Evolutionary conservation across 2,113 vertebrate genomes (phyloP).

Genomic region (Propithecus coquereli): DNA sequence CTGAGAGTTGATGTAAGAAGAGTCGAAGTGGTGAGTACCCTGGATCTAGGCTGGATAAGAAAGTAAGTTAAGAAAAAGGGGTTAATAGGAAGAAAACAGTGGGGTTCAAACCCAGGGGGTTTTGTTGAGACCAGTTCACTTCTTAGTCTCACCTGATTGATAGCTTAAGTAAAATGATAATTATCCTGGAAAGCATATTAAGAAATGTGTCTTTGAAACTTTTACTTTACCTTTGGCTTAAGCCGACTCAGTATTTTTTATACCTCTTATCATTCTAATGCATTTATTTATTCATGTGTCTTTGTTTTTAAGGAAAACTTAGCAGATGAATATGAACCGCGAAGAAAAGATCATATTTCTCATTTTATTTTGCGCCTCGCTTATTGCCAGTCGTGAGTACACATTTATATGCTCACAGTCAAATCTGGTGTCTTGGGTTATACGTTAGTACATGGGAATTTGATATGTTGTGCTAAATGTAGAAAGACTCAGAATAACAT

Average conservation of each 20-base stretch:
- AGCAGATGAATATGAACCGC: constrained; percentile 89
- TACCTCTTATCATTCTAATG: background rate
- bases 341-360: constrained; percentile 96
- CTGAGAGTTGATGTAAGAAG: background rate
- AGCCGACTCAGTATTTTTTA: background rate
- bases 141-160: background rate
- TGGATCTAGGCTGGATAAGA: background rate
- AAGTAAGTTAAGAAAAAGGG: background rate
- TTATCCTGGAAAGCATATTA: background rate
- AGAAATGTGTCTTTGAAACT: background rate
- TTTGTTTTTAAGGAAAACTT: constrained; percentile 77
- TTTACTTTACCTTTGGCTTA: background rate
- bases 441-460: background rate
- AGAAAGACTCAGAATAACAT: background rate
- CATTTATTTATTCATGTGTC: constrained; percentile 37
- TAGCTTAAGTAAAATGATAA: background rate
- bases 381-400: constrained; percentile 97
- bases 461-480: background rate
- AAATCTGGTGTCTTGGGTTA: background rate
- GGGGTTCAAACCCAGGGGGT: background rate
- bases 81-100: background rate
- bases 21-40: background rate
- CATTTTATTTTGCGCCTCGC: constrained; percentile 98
- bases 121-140: background rate
- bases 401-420: background rate